Conservation (phyloP, 2,888 invertebrate species). For the Ellobium chinense region DNA sequence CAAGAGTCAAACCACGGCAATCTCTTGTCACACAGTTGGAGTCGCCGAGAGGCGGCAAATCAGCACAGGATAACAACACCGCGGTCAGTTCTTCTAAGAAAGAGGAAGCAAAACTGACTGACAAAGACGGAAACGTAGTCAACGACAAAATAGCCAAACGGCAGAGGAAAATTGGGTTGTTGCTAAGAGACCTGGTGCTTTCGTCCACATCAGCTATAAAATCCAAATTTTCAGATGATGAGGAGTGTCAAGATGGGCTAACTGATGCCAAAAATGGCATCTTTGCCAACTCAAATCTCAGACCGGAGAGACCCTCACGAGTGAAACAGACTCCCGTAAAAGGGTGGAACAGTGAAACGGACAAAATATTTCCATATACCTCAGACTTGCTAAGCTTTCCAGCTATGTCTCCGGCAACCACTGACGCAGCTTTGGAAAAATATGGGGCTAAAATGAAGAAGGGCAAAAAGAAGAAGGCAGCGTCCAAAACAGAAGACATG, state of each 20-base stretch:
- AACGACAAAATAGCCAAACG: slow-evolving; percentile 25
- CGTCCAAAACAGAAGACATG: slow-evolving; percentile 39
- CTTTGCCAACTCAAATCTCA: background rate
- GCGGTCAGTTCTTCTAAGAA: background rate
- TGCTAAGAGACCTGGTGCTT: slow-evolving; percentile 7
- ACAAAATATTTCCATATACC: slow-evolving; percentile 34
- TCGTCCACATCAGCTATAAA: background rate
- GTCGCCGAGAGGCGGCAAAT: background rate
- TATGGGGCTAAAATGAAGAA: slow-evolving; percentile 20
- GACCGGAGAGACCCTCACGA: slow-evolving; percentile 9
- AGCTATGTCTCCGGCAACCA: background rate
- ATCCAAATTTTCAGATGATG: background rate
- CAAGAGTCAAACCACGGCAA: background rate
- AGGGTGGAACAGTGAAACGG: slow-evolving; percentile 23
- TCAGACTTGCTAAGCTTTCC: slow-evolving; percentile 35
- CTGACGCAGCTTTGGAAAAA: background rate
- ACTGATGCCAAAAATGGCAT: background rate
- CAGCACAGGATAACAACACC: background rate
- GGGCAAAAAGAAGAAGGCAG: slow-evolving; percentile 26
- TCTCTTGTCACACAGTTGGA: background rate
- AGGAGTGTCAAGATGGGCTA: background rate
- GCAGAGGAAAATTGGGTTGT: slow-evolving; percentile 2
- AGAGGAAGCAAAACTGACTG: background rate
- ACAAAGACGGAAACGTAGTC: background rate
- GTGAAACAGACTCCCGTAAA: slow-evolving; percentile 41